Base-by-base conservation (phyloP, 2,113 vertebrate species). In the Struthio camelus region DNA sequence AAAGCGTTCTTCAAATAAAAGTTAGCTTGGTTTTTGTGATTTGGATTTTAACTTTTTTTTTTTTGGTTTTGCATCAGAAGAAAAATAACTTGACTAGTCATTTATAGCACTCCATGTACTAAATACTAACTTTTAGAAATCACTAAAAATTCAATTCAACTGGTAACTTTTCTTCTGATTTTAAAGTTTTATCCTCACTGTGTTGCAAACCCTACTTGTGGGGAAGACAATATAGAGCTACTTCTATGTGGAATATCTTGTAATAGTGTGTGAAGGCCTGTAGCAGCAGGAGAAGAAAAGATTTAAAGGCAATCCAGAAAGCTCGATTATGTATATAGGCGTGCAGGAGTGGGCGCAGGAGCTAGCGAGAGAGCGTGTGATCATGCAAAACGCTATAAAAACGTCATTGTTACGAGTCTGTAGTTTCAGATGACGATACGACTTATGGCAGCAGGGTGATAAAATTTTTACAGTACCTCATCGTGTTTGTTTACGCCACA, bases 351-450 rank as follows among this genome's bases (percentile, higher is more conserved):
- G 79, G 76, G 15, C 6, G 14, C 40, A 14, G 11, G 14, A 77
- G 19, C 4, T 5, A 30, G 28, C 9, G 34, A 9, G 42, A 32
- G 14, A 50, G 9, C 42, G 4, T n/a, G 34, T 36, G 34, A 36
- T 53, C 6, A 1, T 9, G 2, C 6, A 6, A 7, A 46, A 6
- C 10, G 32, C 27, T 75, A 2, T 16, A 66, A 48, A 75, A 46
- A 28, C 36, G 11, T 70, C 6, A 24, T 46, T 54, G 27, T 14
- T 32, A 25, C 8, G 16, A 75, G 23, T 46, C 59, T 54, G 28
- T 54, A 15, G 3, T 46, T 66, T 93, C 79, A 46, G 53, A 65
- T 9, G 24, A 23, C 0, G 0, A 4, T n/a, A 18, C 1, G 18
- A 9, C 32, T 65, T 48, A 53, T 34, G 53, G 12, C 8, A 9